A percentile compares a stretch with the other conserved stretches of the same genome.
Evolutionary conservation across 2,888 invertebrate genomes (phyloP).

Genomic region (Patella pellucida): DNA sequence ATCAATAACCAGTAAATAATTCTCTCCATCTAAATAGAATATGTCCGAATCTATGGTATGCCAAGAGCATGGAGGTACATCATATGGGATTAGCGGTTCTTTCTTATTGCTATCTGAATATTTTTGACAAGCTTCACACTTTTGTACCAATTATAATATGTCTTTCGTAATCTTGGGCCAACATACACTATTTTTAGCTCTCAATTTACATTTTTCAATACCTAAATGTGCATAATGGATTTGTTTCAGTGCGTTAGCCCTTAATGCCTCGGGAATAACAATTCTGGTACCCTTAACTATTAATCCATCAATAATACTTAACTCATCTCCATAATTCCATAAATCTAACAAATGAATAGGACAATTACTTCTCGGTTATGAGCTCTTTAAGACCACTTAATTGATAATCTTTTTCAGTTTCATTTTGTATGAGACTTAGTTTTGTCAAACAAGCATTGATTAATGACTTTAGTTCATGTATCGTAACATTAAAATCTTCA

Average conservation of each 20-base stretch:
- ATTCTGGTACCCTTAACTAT: background rate
- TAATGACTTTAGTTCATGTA: background rate
- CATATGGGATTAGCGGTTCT: background rate
- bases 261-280: background rate
- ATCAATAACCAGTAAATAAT: background rate
- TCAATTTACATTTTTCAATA: slow-evolving; percentile 6
- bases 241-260: background rate
- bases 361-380: background rate
- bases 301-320: background rate
- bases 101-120: slow-evolving; percentile 1
- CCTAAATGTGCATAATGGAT: slow-evolving; percentile 6
- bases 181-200: background rate
- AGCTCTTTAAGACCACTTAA: background rate
- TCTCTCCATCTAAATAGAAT: slow-evolving; percentile 2
- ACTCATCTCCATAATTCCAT: slow-evolving; percentile 4
- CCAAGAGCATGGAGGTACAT: slow-evolving; percentile 1
- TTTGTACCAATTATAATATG: background rate
- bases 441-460: background rate
- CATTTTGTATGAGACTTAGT: background rate
- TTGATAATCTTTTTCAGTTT: slow-evolving; percentile 8
- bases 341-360: slow-evolving; percentile 6
- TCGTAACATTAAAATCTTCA: background rate
- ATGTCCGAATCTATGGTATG: background rate
- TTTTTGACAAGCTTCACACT: background rate
- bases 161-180: slow-evolving; percentile 5